Conservation (phyloP, 2,797 vertebrate species). For the Melanotaenia pygmaea region DNA sequence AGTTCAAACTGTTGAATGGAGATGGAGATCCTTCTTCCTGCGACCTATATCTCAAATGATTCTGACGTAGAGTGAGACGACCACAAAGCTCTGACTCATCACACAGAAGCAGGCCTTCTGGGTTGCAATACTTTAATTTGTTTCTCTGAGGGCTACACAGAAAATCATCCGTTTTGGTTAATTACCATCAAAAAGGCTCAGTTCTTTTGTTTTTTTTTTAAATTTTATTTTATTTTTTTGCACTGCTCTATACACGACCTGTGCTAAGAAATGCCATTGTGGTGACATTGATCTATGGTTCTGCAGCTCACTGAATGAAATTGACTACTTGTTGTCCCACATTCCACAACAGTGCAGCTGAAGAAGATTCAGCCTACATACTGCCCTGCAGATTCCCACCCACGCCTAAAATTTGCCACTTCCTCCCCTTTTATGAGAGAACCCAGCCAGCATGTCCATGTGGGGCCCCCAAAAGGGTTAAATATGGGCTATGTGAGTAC, state of each 20-base stretch:
- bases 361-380: conserved; percentile 7
- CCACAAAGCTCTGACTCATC: conserved; percentile 74
- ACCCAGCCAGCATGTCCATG: conserved; percentile 6
- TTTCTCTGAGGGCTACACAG: conserved; percentile 26
- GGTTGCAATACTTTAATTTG: conserved; percentile 42
- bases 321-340: conserved; percentile 53
- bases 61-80: conserved; percentile 60
- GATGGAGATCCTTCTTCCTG: conserved; percentile 49
- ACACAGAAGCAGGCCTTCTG: conserved; percentile 43
- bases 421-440: conserved; percentile 7
- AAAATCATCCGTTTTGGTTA: conserved; percentile 28
- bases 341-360: conserved; percentile 39
- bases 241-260: conserved; percentile 37
- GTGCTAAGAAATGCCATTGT: conserved; percentile 17
- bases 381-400: conserved; percentile 11
- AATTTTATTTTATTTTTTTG: background rate
- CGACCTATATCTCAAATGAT: conserved; percentile 70
- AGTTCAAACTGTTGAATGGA: conserved; percentile 28
- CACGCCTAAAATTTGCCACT: conserved; percentile 15
- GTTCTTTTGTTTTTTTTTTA: background rate
- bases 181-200: conserved; percentile 8
- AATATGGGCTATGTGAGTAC: no score
- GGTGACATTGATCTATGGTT: conserved; percentile 54
- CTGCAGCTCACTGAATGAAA: conserved; percentile 49
- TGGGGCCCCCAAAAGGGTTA: no score